Base-by-base conservation (phyloP, 1,140 invertebrate species). In the Calycopis cecrops region DNA sequence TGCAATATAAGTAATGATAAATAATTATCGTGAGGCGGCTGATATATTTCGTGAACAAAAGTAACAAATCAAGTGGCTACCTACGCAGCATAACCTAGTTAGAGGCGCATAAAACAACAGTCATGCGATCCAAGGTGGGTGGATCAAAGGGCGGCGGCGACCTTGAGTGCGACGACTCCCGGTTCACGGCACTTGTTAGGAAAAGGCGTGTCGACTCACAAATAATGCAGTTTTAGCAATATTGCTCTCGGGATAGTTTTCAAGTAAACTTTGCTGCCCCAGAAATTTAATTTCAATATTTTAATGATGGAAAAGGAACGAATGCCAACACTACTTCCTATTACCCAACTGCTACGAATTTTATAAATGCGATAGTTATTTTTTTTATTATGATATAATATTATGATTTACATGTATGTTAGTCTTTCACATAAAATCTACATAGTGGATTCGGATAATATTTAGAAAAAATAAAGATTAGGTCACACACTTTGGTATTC, bases 121-220 rank as follows among this genome's bases (percentile, higher is more conserved):
- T 85, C 77, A 84, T 75, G 76, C 79, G 81, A 85, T 73, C 74
- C 73, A 75, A 84, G 79, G 83, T 87, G 83, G 83, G 83, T 87
- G 83, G 83, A 87, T 87, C 81, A 82, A 87, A 87, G 83, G 83
- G 83, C 83, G 83, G 81, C 81, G 63, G 83, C 79, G 79, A 69
- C 81, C 79, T 85, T 85, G 81, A 78, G 74, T 74, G 65, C 71
- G 75, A 83, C 83, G 79, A 87, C 79, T 85, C 80, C 80, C 79
- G 83, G 73, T 81, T 86, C 80, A 78, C 79, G 83, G 77, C 79
- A 83, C 83, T 87, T 84, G 83, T 87, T 87, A 86, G 81, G 79
- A 85, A 87, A 87, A 87, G 84, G 84, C 84, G 84, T 87, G 84
- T 85, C 83, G 71, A 77, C 71, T 73, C 70, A 64, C 65, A 76